These are phyloP conservation scores for Pyrgus malvae DNA, from an alignment of 2,888 invertebrate species.

Conservation along the genomic window DNA sequence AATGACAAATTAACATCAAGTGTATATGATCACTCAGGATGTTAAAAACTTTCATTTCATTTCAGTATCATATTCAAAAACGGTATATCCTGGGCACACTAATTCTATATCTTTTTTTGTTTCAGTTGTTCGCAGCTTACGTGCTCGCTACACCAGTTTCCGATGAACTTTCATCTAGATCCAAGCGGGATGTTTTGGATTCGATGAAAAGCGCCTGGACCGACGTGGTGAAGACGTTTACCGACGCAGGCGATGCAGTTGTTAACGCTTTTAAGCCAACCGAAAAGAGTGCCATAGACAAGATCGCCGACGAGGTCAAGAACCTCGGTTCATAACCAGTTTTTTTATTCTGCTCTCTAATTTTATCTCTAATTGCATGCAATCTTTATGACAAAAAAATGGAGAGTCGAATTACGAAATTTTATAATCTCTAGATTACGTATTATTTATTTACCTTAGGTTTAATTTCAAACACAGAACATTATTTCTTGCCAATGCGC, in stretches of 20 bases:
- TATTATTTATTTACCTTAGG: too few species aligned
- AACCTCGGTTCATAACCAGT: conserved; percentile 46
- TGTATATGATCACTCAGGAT: too few species aligned
- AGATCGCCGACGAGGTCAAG: conserved; percentile 61
- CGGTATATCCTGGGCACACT: too few species aligned
- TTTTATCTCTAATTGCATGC: conserved; percentile 12
- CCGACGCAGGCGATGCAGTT: conserved; percentile 65
- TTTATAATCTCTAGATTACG: too few species aligned
- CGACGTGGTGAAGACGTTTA: conserved; percentile 59
- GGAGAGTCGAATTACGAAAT: too few species aligned
- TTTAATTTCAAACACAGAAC: too few species aligned
- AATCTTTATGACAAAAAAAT: neutral
- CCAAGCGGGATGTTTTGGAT: conserved; percentile 66
- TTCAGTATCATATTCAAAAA: too few species aligned
- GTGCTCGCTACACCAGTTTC: conserved; percentile 48
- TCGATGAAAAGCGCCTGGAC: conserved; percentile 66
- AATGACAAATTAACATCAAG: too few species aligned
- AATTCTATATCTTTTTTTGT: neutral
- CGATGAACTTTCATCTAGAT: conserved; percentile 38
- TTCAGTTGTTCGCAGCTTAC: conserved; percentile 45
- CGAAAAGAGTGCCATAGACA: conserved; percentile 60
- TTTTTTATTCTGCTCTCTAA: conserved; percentile 12
- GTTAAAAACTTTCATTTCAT: too few species aligned
- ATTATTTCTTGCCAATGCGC: too few species aligned
- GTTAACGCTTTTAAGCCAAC: conserved; percentile 70